These are phyloP conservation scores for Callipepla squamata DNA, from an alignment of 2,113 vertebrate genomes.

Conservation along the genomic window DNA sequence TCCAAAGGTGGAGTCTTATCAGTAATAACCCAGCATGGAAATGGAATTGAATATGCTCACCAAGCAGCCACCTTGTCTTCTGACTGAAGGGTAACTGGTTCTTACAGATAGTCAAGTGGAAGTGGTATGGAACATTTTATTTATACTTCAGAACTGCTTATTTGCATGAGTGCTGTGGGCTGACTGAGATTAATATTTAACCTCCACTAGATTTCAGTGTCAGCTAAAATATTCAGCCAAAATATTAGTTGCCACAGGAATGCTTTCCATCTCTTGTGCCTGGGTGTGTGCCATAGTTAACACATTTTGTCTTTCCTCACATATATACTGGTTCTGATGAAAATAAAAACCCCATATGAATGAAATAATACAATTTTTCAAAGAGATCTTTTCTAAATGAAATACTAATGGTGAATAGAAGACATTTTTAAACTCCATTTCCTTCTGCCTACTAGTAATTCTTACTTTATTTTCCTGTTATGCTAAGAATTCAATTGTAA, in stretches of 20 bases:
- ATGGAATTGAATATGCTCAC: too few relatives aligned
- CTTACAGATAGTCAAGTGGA: neutral
- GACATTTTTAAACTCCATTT: neutral
- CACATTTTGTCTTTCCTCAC: fast-evolving
- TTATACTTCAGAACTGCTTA: neutral
- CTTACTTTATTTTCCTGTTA: neutral
- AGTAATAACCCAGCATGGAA: too few relatives aligned
- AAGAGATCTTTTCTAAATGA: neutral
- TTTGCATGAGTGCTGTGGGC: neutral
- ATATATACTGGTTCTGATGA: neutral
- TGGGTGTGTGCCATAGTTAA: neutral
- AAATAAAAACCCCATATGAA: neutral
- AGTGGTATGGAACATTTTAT: neutral
- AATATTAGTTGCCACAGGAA: neutral
- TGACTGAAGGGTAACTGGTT: neutral
- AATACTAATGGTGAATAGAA: neutral
- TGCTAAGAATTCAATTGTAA: neutral
- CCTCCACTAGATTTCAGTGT: neutral
- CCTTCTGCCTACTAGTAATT: neutral
- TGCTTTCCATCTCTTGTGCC: neutral
- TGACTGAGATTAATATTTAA: neutral
- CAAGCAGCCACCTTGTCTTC: neutral
- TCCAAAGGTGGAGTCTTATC: too few relatives aligned
- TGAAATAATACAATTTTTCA: neutral
- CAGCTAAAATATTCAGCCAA: neutral